phyloP scores from a whole-genome alignment of 1,140 invertebrate species.

The Solenopsis fugax region DNA sequence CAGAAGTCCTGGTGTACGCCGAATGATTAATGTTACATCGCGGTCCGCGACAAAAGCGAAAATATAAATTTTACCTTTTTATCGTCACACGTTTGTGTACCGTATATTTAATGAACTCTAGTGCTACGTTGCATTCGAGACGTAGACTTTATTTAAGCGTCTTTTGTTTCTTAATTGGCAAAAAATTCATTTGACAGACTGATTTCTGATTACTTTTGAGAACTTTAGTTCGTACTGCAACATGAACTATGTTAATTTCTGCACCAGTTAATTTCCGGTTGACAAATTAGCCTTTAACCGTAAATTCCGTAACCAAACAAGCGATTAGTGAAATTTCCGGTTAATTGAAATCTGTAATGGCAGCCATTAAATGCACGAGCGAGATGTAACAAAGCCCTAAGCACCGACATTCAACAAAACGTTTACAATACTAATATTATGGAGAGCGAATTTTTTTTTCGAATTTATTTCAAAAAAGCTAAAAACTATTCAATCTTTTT shows the following conservation, averaged over 20 bases:
- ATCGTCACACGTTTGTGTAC: not conserved
- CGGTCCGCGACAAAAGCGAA: not conserved
- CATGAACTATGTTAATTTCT: not conserved
- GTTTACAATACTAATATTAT: not conserved
- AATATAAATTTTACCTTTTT: constrained; percentile 20
- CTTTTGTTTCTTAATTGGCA: not conserved
- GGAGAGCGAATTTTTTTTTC: not conserved
- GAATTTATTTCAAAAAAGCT: not conserved
- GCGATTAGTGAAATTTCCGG: constrained; percentile 44
- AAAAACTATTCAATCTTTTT: constrained; percentile 10
- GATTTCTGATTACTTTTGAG: not conserved
- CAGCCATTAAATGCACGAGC: constrained; percentile 38
- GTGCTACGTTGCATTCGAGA: not conserved
- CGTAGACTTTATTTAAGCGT: not conserved
- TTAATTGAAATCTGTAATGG: constrained; percentile 51
- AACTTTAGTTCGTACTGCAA: not conserved
- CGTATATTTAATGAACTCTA: not conserved
- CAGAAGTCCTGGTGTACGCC: not conserved
- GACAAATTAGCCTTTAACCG: constrained; percentile 14
- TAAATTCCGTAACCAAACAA: not conserved
- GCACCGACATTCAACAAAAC: not conserved
- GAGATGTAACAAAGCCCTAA: constrained; percentile 20
- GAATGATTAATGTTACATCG: constrained; percentile 24
- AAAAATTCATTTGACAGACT: not conserved
- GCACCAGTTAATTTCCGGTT: not conserved